phyloP scores from a whole-genome alignment of 1,140 invertebrate species.

The Drosophila seguyi region DNA sequence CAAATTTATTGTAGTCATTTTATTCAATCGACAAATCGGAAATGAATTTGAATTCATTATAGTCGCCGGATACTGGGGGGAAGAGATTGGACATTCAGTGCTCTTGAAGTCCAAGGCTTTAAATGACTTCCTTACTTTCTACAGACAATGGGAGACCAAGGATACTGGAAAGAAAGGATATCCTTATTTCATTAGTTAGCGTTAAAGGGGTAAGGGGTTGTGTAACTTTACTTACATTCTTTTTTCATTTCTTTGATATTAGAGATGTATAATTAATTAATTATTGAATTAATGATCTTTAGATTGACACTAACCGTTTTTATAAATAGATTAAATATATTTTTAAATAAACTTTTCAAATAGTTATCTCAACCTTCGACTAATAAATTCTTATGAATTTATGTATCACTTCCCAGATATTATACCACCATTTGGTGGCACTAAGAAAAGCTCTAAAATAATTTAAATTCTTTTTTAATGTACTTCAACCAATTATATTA shows the following conservation, averaged over 20 bases:
- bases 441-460: background rate
- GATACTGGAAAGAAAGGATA: background rate
- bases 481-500: constrained; percentile 3
- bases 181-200: background rate
- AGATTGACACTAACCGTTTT: too few species aligned
- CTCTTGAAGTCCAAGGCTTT: constrained; percentile 20
- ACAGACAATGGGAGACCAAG: background rate
- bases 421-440: background rate
- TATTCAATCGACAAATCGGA: constrained; percentile 85
- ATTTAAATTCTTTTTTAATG: constrained; percentile 7
- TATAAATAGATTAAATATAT: background rate
- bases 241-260: background rate
- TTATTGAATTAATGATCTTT: too few species aligned
- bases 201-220: background rate
- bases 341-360: too few species aligned
- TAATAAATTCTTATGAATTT: background rate
- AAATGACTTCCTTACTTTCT: constrained; percentile 22
- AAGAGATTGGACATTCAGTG: constrained; percentile 17
- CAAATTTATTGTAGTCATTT: constrained; percentile 83
- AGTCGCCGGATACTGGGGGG: constrained; percentile 17
- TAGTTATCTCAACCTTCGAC: background rate
- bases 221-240: background rate
- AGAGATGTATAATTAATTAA: too few species aligned
- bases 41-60: constrained; percentile 84
- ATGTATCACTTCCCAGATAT: background rate